Conservation (phyloP, 2,888 invertebrate genomes). For the Lumbricus terrestris region DNA sequence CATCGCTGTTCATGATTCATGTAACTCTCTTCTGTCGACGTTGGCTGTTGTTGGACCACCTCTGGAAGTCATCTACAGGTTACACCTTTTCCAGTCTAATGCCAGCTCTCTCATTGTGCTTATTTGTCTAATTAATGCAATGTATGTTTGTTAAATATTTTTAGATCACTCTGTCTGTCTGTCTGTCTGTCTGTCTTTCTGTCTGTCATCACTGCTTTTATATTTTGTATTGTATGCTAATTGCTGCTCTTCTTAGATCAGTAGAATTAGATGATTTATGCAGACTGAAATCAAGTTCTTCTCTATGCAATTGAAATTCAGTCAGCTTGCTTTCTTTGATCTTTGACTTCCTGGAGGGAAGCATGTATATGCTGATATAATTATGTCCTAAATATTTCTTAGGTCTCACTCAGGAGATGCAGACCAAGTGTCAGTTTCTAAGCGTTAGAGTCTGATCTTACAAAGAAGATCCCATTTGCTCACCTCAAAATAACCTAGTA, state of each 20-base stretch:
- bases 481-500: not conserved
- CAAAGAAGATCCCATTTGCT: not conserved
- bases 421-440: not conserved
- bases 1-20: not conserved
- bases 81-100: not conserved
- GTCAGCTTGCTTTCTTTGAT: not conserved
- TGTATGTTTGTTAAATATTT: not conserved
- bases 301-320: not conserved
- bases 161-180: not conserved
- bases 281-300: not conserved
- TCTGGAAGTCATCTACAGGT: slow-evolving; percentile 13
- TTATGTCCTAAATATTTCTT: not conserved
- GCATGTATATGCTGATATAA: not conserved
- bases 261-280: not conserved
- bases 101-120: not conserved
- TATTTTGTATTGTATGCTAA: not conserved
- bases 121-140: not conserved
- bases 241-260: not conserved
- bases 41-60: not conserved
- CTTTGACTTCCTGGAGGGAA: not conserved
- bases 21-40: not conserved
- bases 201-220: no score
- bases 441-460: not conserved
- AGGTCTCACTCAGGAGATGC: not conserved
- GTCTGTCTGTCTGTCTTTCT: not conserved